Percentiles rank a stretch among this genome's conserved stretches.
phyloP scores from a whole-genome alignment of 2,113 vertebrate species.

The Emydura subglobosa region DNA sequence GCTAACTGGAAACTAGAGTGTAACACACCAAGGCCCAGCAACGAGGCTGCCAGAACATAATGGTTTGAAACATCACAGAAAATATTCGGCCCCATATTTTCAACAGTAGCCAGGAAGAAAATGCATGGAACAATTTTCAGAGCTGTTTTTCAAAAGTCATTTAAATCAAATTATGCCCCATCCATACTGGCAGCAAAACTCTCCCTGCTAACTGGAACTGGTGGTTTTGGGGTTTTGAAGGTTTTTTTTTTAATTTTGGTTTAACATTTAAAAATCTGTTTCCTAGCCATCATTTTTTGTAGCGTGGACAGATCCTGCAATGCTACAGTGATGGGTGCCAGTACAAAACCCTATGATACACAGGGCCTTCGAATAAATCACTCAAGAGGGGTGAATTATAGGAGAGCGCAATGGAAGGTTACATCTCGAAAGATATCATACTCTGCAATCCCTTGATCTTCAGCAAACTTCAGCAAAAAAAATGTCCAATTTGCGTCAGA shows the following conservation, averaged over 20 bases:
- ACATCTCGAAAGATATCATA: constrained; percentile 27
- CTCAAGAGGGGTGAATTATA: constrained; percentile 55
- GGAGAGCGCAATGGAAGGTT: constrained; percentile 23
- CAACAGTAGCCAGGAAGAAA: constrained; percentile 75
- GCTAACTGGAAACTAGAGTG: constrained; percentile 66
- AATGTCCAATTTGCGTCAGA: background rate
- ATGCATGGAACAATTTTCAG: constrained; percentile 74
- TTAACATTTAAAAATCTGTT: background rate
- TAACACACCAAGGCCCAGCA: constrained; percentile 66
- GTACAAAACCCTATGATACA: constrained; percentile 57
- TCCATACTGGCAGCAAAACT: constrained; percentile 65
- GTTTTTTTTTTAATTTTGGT: constrained; percentile 2
- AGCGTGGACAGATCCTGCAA: constrained; percentile 52
- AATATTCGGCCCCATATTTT: constrained; percentile 74
- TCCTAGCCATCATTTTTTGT: constrained; percentile 59
- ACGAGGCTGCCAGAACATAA: constrained; percentile 71
- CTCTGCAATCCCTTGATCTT: constrained; percentile 47
- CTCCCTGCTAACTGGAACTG: constrained; percentile 63
- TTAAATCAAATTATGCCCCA: constrained; percentile 77
- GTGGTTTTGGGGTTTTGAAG: constrained; percentile 19
- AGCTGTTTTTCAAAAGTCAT: constrained; percentile 75
- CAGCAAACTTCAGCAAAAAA: constrained; percentile 25
- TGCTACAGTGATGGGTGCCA: constrained; percentile 33
- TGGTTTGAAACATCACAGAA: constrained; percentile 78
- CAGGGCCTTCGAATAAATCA: constrained; percentile 64